Base-by-base conservation (phyloP, 2,113 vertebrate genomes). In the Caretta caretta region DNA sequence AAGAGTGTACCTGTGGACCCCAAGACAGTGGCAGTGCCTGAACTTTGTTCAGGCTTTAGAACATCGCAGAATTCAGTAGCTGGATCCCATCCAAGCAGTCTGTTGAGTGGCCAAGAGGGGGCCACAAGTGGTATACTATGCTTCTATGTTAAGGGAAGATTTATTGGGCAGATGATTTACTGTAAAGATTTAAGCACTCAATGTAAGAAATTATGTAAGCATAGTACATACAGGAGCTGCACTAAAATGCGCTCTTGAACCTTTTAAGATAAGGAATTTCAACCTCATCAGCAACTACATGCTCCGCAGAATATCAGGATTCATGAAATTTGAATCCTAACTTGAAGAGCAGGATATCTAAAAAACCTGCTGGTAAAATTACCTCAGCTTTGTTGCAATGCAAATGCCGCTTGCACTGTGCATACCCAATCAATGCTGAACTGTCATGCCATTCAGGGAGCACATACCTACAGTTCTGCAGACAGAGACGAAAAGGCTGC, bases 141-240 rank as follows among this genome's bases (percentile, higher is more conserved):
- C 53, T 29, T n/a, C 22, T 1, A 0, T 5, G 5, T 0, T 1
- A 51, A 10, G 48, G n/a, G 6, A 78, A 5, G 82, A 13, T 54
- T 59, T 59, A 29, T 14, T 29, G 57, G 27, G 27, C 42, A 56
- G 79, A 8, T 4, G 2, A 27, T 6, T 27, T 38, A 1, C 11
- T 1, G 42, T 48, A 35, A 72, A 53, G 49, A 22, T 0, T 0
- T 2, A 3, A 8, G 19, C 48, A 0, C 10, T 2, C n/a, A 4
- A 46, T 3, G 22, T 11, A 5, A 46, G 4, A 31, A 1, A 35
- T 14, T 12, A 4, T 0, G 1, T 29, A 35, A 31, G 29, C 42
- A 62, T 56, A 46, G 38, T 27, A 10, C 75, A 76, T 25, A 46
- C 75, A 76, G 38, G 38, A 11, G n/a, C 42, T 42, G 84, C 56